Conservation (phyloP, 2,797 vertebrate genomes). For the Telmatherina bonti region DNA sequence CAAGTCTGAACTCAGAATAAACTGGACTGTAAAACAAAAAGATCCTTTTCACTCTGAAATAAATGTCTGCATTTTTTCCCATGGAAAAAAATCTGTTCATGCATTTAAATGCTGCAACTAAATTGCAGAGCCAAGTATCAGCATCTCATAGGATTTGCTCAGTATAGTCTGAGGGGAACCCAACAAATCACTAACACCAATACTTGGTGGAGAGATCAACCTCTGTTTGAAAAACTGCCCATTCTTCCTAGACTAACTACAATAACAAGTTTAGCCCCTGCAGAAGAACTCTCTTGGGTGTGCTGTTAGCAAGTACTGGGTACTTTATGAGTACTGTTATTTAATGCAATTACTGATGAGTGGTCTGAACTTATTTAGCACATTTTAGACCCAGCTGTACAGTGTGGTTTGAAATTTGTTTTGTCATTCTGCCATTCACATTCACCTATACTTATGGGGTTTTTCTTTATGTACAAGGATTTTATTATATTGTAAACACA, state of each 20-base stretch:
- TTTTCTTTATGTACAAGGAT: neutral
- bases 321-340: neutral
- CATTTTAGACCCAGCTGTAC: neutral
- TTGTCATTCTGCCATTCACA: neutral
- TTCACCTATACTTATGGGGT: neutral
- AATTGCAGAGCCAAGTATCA: constrained; percentile 13
- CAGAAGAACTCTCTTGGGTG: neutral
- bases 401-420: neutral
- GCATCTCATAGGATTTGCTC: constrained; percentile 20
- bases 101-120: constrained; percentile 12
- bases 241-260: constrained; percentile 28
- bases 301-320: neutral
- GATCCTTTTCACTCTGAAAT: neutral
- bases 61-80: neutral
- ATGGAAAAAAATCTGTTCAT: constrained; percentile 17
- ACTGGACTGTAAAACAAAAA: neutral
- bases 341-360: neutral
- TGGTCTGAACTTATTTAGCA: neutral
- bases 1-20: constrained; percentile 5
- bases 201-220: constrained; percentile 38
- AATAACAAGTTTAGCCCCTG: constrained; percentile 1
- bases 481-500: neutral
- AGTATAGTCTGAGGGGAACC: constrained; percentile 31
- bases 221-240: constrained; percentile 21
- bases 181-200: constrained; percentile 43